Percentiles rank a stretch among this genome's conserved stretches.
phyloP scores from a whole-genome alignment of 1,140 invertebrate species.

The Ips typographus region DNA sequence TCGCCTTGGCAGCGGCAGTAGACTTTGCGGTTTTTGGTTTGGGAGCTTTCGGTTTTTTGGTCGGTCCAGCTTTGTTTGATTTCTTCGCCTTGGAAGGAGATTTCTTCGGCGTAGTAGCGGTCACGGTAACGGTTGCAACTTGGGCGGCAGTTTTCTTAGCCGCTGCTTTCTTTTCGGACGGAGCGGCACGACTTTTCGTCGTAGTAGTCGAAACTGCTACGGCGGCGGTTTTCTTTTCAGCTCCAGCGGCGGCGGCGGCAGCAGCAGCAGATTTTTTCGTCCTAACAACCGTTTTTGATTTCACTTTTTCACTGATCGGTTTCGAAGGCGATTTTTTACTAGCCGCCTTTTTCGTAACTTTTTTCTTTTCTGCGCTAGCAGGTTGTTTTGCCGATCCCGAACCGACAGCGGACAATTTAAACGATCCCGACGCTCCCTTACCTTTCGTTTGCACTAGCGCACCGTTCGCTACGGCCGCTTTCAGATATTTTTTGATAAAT shows the following conservation, averaged over 20 bases:
- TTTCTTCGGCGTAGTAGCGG: conserved; percentile 7
- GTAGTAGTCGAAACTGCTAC: too few relatives aligned
- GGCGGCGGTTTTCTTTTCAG: too few relatives aligned
- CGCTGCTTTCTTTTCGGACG: too few relatives aligned
- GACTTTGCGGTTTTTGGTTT: conserved; percentile 35
- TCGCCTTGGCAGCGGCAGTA: conserved; percentile 16
- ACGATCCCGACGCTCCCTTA: too few relatives aligned
- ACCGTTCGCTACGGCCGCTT: conserved; percentile 58
- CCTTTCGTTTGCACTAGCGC: conserved; percentile 49
- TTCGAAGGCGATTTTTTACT: conserved; percentile 18
- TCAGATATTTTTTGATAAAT: conserved; percentile 65
- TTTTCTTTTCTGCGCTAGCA: too few relatives aligned
- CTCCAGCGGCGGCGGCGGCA: not conserved
- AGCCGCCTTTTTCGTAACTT: too few relatives aligned
- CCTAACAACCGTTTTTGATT: conserved; percentile 4
- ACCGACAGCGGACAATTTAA: too few relatives aligned
- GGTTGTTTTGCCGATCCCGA: too few relatives aligned
- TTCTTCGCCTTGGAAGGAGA: conserved; percentile 38
- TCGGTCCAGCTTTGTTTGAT: conserved; percentile 31
- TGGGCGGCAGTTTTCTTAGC: too few relatives aligned
- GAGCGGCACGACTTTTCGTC: too few relatives aligned
- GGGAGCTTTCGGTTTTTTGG: conserved; percentile 39
- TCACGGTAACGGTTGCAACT: too few relatives aligned
- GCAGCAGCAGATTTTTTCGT: conserved; percentile 12
- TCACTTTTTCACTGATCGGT: conserved; percentile 8